Conservation (phyloP, 2,797 vertebrate species). For the Sebastes steindachneri region DNA sequence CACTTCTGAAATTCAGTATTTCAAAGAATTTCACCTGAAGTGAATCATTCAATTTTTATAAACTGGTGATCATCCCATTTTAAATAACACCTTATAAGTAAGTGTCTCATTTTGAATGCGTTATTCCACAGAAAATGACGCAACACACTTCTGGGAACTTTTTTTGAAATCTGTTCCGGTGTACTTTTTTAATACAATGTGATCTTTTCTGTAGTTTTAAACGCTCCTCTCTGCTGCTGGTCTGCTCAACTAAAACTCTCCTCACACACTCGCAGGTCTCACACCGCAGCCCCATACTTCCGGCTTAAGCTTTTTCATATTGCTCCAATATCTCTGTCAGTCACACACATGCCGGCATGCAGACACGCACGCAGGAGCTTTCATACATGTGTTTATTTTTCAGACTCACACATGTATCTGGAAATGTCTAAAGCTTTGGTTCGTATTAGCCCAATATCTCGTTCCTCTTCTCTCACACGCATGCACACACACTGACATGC, state of each 20-base stretch:
- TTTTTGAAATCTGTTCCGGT: neutral
- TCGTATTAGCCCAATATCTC: constrained; percentile 59
- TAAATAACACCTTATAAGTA: neutral
- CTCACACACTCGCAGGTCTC: constrained; percentile 21
- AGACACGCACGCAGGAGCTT: constrained; percentile 35
- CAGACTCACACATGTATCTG: constrained; percentile 53
- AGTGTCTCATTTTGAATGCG: neutral
- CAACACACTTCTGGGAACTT: neutral
- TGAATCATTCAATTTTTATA: neutral
- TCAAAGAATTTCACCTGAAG: neutral
- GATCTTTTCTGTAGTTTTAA: neutral
- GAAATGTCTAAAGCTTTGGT: constrained; percentile 61
- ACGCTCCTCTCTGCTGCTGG: neutral
- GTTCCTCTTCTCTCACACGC: constrained; percentile 51
- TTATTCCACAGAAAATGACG: neutral
- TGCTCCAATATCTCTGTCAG: constrained; percentile 55
- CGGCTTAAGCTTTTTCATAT: constrained; percentile 61
- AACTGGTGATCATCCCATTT: neutral
- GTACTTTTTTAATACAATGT: neutral
- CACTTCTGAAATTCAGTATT: neutral
- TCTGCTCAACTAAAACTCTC: constrained; percentile 11
- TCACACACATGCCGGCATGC: constrained; percentile 41
- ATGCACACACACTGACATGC: constrained; percentile 36
- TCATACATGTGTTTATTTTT: constrained; percentile 46
- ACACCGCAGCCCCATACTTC: constrained; percentile 28